Percentiles rank a stretch among this genome's conserved stretches.
phyloP scores from a whole-genome alignment of 2,113 vertebrate genomes.

The Excalfactoria chinensis region DNA sequence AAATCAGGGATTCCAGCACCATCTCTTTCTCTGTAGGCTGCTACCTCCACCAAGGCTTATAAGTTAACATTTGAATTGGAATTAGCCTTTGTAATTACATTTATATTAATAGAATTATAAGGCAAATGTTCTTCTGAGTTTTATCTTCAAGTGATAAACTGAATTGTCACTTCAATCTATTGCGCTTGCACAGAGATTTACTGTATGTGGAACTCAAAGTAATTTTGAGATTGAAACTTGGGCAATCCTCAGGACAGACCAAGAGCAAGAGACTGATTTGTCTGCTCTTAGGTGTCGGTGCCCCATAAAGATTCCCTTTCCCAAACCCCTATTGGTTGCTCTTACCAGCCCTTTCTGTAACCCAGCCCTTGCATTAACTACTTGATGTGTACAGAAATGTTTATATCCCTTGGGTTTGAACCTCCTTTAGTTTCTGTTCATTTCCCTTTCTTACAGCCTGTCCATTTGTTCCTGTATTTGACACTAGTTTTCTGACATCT shows the following conservation, averaged over 20 bases:
- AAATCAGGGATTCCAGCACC: constrained; percentile 24
- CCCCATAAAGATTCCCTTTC: not conserved
- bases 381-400: constrained; percentile 34
- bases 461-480: constrained; percentile 64
- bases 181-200: constrained; percentile 63
- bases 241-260: not conserved
- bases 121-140: constrained; percentile 69
- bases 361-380: not conserved
- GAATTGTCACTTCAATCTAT: constrained; percentile 67
- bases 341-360: not conserved
- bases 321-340: not conserved
- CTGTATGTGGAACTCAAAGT: not conserved
- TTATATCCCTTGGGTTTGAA: not conserved
- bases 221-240: constrained; percentile 48
- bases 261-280: constrained; percentile 27
- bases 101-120: constrained; percentile 75
- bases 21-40: constrained; percentile 17
- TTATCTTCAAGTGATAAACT: constrained; percentile 76
- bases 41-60: constrained; percentile 49
- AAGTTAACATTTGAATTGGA: constrained; percentile 75
- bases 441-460: constrained; percentile 56
- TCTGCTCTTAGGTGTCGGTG: not conserved
- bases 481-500: constrained; percentile 65
- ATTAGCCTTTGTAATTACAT: constrained; percentile 71
- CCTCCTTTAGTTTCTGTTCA: constrained; percentile 37